phyloP scores from a whole-genome alignment of 2,797 vertebrate species.

The Craterocephalus amniculus region DNA sequence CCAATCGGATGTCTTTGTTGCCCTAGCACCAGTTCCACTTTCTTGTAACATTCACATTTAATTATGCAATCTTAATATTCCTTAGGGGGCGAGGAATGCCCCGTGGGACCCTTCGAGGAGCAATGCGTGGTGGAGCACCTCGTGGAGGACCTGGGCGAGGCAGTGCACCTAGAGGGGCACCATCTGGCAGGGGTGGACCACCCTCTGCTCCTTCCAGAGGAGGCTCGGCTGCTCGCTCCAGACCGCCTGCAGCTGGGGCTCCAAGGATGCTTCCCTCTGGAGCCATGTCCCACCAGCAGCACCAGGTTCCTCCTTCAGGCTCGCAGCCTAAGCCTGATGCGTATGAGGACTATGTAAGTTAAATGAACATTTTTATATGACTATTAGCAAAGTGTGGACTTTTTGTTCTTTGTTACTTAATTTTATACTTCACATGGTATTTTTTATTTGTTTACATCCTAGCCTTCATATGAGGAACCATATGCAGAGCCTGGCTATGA shows the following conservation, averaged over 20 bases:
- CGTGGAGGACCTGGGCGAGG: constrained; percentile 89
- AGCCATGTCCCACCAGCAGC: constrained; percentile 81
- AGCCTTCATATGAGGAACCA: constrained; percentile 76
- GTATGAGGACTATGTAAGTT: constrained; percentile 95
- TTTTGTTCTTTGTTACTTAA: not conserved
- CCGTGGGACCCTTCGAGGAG: constrained; percentile 88
- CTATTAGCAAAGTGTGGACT: not conserved
- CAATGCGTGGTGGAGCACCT: constrained; percentile 88
- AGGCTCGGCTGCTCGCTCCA: constrained; percentile 86
- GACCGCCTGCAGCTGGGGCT: constrained; percentile 86
- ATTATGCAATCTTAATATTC: not conserved
- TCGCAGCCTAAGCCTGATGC: constrained; percentile 86
- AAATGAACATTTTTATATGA: not conserved
- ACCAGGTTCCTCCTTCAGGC: constrained; percentile 79
- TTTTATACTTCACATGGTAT: not conserved
- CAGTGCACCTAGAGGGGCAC: constrained; percentile 86
- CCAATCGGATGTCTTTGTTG: not conserved
- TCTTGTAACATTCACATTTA: too few species aligned
- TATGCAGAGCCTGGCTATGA: constrained; percentile 87
- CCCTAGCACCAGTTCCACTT: not conserved
- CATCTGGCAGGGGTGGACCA: constrained; percentile 86
- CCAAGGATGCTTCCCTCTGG: constrained; percentile 88
- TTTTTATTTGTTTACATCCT: not conserved
- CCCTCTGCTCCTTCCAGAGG: constrained; percentile 85
- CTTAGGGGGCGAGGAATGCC: constrained; percentile 91